These are phyloP conservation scores for Gila orcuttii DNA, from an alignment of 2,113 vertebrate species.

Conservation along the genomic window DNA sequence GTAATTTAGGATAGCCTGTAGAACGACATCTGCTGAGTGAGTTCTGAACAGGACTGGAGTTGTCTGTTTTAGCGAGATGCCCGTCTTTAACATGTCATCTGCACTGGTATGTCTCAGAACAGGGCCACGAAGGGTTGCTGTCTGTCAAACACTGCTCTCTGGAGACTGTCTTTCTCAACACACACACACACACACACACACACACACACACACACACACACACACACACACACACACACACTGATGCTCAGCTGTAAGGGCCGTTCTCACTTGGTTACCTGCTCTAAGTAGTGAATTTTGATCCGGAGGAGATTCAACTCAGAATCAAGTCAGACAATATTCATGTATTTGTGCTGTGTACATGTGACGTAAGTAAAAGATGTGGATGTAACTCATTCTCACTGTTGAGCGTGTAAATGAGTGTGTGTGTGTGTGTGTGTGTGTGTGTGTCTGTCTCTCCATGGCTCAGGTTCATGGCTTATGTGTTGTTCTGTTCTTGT, in stretches of 20 bases:
- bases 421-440: neutral
- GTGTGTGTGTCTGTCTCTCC: neutral
- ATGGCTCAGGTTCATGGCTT: constrained; percentile 45
- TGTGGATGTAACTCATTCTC: neutral
- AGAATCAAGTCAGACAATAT: neutral
- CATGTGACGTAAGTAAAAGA: neutral
- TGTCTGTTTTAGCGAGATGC: neutral
- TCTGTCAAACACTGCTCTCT: constrained; percentile 24
- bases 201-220: constrained; percentile 34
- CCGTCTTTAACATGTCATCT: neutral
- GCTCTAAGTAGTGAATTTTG: neutral
- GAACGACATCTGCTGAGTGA: neutral
- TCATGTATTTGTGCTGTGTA: neutral
- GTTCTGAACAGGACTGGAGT: neutral
- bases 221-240: constrained; percentile 33
- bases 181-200: constrained; percentile 34
- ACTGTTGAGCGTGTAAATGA: neutral
- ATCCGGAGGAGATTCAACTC: neutral
- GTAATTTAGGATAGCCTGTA: neutral
- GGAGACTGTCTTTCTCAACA: constrained; percentile 18
- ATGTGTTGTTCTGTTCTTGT: constrained; percentile 56
- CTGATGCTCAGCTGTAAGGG: constrained; percentile 12
- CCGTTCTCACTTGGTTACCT: neutral
- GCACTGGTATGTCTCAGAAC: neutral
- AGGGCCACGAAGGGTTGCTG: neutral